Conservation (phyloP, 2,888 invertebrate genomes). For the Vannuccia rotundouncinata region DNA sequence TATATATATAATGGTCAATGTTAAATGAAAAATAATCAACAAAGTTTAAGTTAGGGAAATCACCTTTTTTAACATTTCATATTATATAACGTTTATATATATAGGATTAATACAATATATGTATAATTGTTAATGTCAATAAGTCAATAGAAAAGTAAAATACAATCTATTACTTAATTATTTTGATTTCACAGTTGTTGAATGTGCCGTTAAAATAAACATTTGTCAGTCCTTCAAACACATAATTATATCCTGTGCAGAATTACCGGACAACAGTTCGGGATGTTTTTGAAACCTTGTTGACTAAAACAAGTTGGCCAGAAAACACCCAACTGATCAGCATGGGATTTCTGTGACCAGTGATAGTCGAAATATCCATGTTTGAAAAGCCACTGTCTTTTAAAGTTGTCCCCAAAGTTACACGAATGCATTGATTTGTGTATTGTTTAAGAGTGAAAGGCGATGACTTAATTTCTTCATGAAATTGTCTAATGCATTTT, state of each 20-base stretch:
- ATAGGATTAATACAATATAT: constrained; percentile 7
- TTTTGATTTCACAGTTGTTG: constrained; percentile 17
- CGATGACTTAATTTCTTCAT: too few species aligned
- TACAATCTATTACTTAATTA: constrained; percentile 20
- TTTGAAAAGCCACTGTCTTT: too few species aligned
- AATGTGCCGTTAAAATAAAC: background rate
- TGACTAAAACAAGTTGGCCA: constrained; percentile 20
- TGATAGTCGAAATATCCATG: too few species aligned
- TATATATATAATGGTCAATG: too few species aligned
- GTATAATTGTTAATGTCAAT: constrained; percentile 9
- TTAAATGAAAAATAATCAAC: too few species aligned
- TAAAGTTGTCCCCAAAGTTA: too few species aligned
- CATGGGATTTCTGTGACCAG: too few species aligned
- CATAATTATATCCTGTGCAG: background rate
- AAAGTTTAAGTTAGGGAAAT: background rate
- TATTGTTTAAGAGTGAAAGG: too few species aligned
- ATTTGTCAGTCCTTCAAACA: background rate
- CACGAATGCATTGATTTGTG: too few species aligned
- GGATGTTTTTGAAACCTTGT: constrained; percentile 15
- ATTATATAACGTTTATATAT: constrained; percentile 9
- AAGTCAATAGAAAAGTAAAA: background rate
- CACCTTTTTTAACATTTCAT: too few species aligned
- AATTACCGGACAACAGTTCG: constrained; percentile 16
- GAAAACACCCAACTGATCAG: too few species aligned
- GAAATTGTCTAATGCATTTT: too few species aligned